A percentile compares a stretch with the other conserved stretches of the same genome.
These are phyloP conservation scores for Oxycera nigricornis DNA, from an alignment of 2,888 invertebrate species.

Conservation along the genomic window DNA sequence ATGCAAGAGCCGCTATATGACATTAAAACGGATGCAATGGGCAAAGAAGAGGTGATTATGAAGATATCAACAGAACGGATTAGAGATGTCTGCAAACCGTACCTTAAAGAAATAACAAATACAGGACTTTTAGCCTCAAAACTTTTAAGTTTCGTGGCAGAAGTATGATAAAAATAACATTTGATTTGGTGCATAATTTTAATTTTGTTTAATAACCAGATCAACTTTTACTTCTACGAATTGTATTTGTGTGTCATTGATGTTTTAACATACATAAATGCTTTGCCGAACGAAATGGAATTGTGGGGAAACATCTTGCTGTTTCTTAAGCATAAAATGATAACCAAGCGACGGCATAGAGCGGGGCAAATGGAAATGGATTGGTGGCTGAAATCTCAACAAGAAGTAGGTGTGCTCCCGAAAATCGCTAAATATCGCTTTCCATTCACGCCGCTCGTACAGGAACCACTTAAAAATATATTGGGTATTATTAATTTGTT, in stretches of 20 bases:
- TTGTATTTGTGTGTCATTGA: slow-evolving; percentile 60
- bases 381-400: slow-evolving; percentile 58
- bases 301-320: slow-evolving; percentile 59
- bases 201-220: slow-evolving; percentile 49
- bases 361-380: slow-evolving; percentile 59
- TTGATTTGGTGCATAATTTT: not conserved
- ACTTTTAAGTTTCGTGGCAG: slow-evolving; percentile 55
- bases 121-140: slow-evolving; percentile 55
- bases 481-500: slow-evolving; percentile 39
- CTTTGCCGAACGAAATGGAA: slow-evolving; percentile 57
- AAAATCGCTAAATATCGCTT: slow-evolving; percentile 61
- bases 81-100: slow-evolving; percentile 56
- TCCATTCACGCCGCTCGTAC: slow-evolving; percentile 59
- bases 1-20: slow-evolving; percentile 58
- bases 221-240: slow-evolving; percentile 62
- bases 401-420: slow-evolving; percentile 58
- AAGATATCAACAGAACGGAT: slow-evolving; percentile 55
- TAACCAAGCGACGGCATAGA: slow-evolving; percentile 55
- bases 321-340: slow-evolving; percentile 61
- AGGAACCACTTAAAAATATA: slow-evolving; percentile 55
- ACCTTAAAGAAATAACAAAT: slow-evolving; percentile 59
- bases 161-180: slow-evolving; percentile 50
- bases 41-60: slow-evolving; percentile 58
- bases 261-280: slow-evolving; percentile 56
- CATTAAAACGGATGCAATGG: slow-evolving; percentile 56